A percentile compares a stretch with the other conserved stretches of the same genome.
Evolutionary conservation across 2,888 invertebrate species (phyloP).

Genomic region (Dynastes hyllus): DNA sequence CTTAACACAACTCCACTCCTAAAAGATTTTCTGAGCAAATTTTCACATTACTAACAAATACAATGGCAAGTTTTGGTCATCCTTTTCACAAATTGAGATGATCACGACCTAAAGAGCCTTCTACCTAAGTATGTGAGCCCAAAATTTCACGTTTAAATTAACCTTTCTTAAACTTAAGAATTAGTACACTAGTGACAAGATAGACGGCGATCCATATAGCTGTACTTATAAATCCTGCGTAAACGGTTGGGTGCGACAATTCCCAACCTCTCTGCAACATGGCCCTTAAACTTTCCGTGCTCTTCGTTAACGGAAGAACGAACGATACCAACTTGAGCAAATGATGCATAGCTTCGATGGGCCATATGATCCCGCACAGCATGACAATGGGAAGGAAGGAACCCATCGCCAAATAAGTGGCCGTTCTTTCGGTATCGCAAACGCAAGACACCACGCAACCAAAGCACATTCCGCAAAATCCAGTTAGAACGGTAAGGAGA

Average conservation of each 20-base stretch:
- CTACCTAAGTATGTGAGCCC: too few species aligned
- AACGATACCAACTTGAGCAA: slow-evolving; percentile 77
- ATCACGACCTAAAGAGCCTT: too few species aligned
- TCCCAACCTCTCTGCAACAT: slow-evolving; percentile 90
- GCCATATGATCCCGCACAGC: slow-evolving; percentile 95
- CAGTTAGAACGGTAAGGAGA: slow-evolving; percentile 85
- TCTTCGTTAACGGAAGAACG: slow-evolving; percentile 88
- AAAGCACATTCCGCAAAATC: slow-evolving; percentile 95
- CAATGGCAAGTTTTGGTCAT: too few species aligned
- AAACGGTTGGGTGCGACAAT: slow-evolving; percentile 81
- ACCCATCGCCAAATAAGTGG: slow-evolving; percentile 89
- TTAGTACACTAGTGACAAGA: slow-evolving; percentile 80
- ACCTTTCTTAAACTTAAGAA: slow-evolving; percentile 86
- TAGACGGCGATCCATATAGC: slow-evolving; percentile 86
- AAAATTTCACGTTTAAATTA: slow-evolving; percentile 36
- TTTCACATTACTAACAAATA: too few species aligned
- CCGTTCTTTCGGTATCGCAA: slow-evolving; percentile 88
- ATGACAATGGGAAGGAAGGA: slow-evolving; percentile 90
- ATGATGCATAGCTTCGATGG: slow-evolving; percentile 92
- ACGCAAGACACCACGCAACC: slow-evolving; percentile 88
- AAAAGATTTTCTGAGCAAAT: too few species aligned
- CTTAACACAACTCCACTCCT: too few species aligned
- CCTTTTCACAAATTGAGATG: too few species aligned
- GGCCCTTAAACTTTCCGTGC: slow-evolving; percentile 90
- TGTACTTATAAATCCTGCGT: slow-evolving; percentile 87